Base-by-base conservation (phyloP, 2,113 vertebrate genomes). In the Cisticola juncidis region DNA sequence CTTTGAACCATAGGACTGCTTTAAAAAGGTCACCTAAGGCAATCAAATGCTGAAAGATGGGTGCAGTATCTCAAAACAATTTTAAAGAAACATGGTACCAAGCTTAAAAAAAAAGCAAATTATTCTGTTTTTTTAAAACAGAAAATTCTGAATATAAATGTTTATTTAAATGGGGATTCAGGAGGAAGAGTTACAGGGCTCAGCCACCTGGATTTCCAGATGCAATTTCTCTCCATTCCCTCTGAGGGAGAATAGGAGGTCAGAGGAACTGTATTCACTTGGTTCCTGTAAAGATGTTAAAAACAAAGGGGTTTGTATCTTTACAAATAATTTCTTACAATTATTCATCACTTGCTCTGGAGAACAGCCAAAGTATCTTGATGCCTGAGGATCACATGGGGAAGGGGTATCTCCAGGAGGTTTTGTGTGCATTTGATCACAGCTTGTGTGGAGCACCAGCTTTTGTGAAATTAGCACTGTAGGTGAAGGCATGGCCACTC, bases 261-360 rank as follows among this genome's bases (percentile, higher is more conserved):
- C 33, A 77, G 92, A 92, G 82, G 40, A 80, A 65, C 54, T 69
- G 84, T 91, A 85, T 95, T 96, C 76, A 91, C 33, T 70, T 94
- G 64, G 90, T 96, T 95, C 94, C 95, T 94, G 57, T 96, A 94
- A 88, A 94, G 73, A 91, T 92, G 70, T 86, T 96, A 86, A 92
- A 93, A 94, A 70, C 76, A 92, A 95, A 91, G 29, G 45, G 31
- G 10, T 78, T 92, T 96, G 60, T 91, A 79, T 88, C 66, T 92
- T 76, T 57, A 53, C 60, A 53, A 44, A 1, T 50, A 56, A 60
- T 74, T 95, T 95, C 92, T 76, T 80, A 84, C 20, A 61, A 3
- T 79, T 70, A 70, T 72, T 92, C 86, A 65, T 96, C 76, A 23
- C 77, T 90, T 95, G 69, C 77, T 95, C 86, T 90, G 94, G 93